These are phyloP conservation scores for Erynnis tages DNA, from an alignment of 2,888 invertebrate species.

Conservation along the genomic window DNA sequence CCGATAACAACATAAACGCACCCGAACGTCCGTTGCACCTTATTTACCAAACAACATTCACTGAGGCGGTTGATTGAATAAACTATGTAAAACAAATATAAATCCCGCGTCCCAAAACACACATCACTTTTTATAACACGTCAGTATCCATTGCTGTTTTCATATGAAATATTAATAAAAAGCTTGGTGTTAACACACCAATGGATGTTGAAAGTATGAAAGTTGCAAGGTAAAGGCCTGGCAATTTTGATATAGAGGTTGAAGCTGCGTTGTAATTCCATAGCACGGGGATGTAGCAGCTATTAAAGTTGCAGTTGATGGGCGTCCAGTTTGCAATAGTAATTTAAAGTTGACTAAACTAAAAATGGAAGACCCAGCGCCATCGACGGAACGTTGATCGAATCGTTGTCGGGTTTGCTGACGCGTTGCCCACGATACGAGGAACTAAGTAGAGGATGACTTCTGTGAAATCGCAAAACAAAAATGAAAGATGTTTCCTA, in stretches of 20 bases:
- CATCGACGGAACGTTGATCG: slow-evolving; percentile 39
- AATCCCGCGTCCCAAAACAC: slow-evolving; percentile 31
- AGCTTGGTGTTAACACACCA: background rate
- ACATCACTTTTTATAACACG: background rate
- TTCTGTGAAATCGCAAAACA: background rate
- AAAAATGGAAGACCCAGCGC: slow-evolving; percentile 45
- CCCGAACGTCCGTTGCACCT: slow-evolving; percentile 42
- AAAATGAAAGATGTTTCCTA: too few species aligned
- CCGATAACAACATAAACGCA: background rate
- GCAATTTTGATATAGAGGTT: slow-evolving; percentile 21
- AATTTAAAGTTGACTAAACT: slow-evolving; percentile 66
- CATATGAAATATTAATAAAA: background rate
- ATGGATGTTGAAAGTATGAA: slow-evolving; percentile 3
- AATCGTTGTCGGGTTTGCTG: slow-evolving; percentile 31
- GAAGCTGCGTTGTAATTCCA: slow-evolving; percentile 40
- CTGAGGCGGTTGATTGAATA: slow-evolving; percentile 62
- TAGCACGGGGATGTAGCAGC: slow-evolving; percentile 41
- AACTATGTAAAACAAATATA: slow-evolving; percentile 53
- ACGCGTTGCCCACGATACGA: background rate
- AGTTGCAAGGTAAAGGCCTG: background rate
- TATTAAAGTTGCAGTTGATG: slow-evolving; percentile 58
- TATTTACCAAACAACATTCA: slow-evolving; percentile 67
- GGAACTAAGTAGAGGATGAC: background rate
- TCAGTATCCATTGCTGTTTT: slow-evolving; percentile 12
- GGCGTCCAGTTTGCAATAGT: slow-evolving; percentile 53